Evolutionary conservation across 2,888 invertebrate species (phyloP), one percentile per base, ranked within the genome.

Genomic region (Euspilapteryx auroguttella): DNA sequence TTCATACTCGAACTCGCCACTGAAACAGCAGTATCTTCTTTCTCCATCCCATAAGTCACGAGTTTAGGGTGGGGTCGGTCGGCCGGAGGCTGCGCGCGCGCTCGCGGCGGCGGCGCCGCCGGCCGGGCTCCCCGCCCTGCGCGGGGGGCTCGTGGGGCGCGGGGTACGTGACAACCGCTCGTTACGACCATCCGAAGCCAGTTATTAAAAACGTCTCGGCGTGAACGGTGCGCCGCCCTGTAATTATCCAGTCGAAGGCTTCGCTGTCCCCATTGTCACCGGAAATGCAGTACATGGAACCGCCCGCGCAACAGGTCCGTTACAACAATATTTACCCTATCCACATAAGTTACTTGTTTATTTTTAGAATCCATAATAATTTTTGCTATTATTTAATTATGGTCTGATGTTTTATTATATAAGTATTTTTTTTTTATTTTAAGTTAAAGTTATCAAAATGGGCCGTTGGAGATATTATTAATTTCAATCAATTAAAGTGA

Each of bases 191-290:
- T 61, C 50, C 69, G 55, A 75, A 77, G 77, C 73, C 77, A 77
- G 77, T 77, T 77, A 77, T 77, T 77, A 77, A 77, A 77, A 77
- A 76, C 77, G 69, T 76, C 76, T 77, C 75, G 77, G 57, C 75
- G 77, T 59, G 76, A 73, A 55, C 68, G 73, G 75, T 66, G 73
- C 42, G 57, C 73, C 75, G 73, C 73, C 73, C 75, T 71, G 68
- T 75, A 73, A 76, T 76, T 75, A 75, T 66, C 57, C 58, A 63
- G 63, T 68, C 66, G 64, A 53, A 65, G 56, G 57, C 55, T 62
- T 55, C 57, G 63, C 61, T 68, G 69, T 71, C 69, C 65, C 64
- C 65, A 50, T 52, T 40, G 47, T 50, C 55, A 39, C 65, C 65
- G 68, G 69, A 69, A 55, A 71, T 73, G 71, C 73, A 71, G 56